phyloP scores from a whole-genome alignment of 2,797 vertebrate species.

The Tauraco hartlaubi region DNA sequence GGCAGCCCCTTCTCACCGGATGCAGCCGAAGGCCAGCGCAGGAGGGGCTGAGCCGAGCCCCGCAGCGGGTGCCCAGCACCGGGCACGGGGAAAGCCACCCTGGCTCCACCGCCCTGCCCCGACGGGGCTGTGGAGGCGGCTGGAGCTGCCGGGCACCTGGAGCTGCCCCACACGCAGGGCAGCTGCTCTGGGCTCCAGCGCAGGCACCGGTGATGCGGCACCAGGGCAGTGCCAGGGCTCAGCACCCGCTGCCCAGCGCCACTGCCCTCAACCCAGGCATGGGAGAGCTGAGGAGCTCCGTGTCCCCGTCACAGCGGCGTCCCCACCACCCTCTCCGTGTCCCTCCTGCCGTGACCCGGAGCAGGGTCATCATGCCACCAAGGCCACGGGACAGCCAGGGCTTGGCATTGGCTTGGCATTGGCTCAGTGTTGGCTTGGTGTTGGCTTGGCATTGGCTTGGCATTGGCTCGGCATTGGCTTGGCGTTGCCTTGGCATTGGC shows the following conservation, averaged over 20 bases:
- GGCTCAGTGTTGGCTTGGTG: no score
- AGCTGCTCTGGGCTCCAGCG: not conserved
- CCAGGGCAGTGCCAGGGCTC: not conserved
- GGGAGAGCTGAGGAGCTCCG: not conserved
- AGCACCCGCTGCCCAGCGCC: not conserved
- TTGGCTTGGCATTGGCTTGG: no score
- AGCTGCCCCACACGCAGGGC: not conserved
- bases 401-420: not conserved
- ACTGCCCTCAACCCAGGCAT: not conserved
- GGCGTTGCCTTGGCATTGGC: no score
- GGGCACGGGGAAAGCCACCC: not conserved
- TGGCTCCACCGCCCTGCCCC: not conserved
- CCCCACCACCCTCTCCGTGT: not conserved
- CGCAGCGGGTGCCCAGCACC: no score
- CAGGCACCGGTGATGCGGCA: not conserved
- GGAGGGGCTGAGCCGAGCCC: not conserved
- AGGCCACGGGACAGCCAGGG: not conserved
- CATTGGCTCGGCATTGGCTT: no score
- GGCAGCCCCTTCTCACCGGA: not conserved
- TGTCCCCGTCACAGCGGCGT: accelerated
- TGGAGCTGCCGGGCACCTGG: not conserved
- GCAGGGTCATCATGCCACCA: not conserved
- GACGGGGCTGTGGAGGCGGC: not conserved
- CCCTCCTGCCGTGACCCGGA: not conserved
- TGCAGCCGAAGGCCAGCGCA: not conserved